These are phyloP conservation scores for Bubo bubo DNA, from an alignment of 2,113 vertebrate genomes.

Conservation along the genomic window DNA sequence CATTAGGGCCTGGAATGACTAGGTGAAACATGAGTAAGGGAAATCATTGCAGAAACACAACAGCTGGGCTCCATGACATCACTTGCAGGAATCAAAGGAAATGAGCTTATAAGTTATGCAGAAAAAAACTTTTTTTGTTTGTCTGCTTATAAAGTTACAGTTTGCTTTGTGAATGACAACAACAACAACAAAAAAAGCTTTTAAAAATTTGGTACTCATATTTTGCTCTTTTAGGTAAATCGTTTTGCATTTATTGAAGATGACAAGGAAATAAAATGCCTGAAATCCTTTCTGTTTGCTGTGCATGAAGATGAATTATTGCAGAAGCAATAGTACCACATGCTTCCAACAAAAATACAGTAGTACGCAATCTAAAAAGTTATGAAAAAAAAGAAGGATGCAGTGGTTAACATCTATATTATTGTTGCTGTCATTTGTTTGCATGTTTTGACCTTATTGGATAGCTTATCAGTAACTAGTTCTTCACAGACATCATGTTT, in stretches of 20 bases:
- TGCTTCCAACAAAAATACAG: conserved; percentile 47
- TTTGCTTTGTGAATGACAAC: conserved; percentile 43
- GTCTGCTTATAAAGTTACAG: conserved; percentile 58
- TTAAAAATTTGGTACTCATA: conserved; percentile 60
- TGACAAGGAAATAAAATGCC: conserved; percentile 74
- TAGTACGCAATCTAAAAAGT: conserved; percentile 24
- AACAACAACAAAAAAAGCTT: not conserved
- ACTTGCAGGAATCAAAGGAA: conserved; percentile 73
- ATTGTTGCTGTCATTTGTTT: conserved; percentile 55
- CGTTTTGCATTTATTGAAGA: conserved; percentile 64
- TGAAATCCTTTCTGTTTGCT: conserved; percentile 62
- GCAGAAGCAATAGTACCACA: conserved; percentile 37
- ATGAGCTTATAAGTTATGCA: conserved; percentile 70
- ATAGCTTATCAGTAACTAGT: conserved; percentile 51
- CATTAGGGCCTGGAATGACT: conserved; percentile 75
- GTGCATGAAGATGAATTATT: conserved; percentile 47
- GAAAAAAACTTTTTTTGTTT: conserved; percentile 59
- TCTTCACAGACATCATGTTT: conserved; percentile 35
- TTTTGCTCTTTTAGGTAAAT: conserved; percentile 70
- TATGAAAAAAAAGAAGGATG: not conserved
- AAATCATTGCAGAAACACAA: conserved; percentile 69
- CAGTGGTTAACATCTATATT: conserved; percentile 59
- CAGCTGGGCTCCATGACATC: conserved; percentile 82
- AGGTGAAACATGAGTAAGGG: conserved; percentile 76
- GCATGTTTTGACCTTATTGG: conserved; percentile 38